Evolutionary conservation across 2,888 invertebrate species (phyloP).

Genomic region (Dione juno): DNA sequence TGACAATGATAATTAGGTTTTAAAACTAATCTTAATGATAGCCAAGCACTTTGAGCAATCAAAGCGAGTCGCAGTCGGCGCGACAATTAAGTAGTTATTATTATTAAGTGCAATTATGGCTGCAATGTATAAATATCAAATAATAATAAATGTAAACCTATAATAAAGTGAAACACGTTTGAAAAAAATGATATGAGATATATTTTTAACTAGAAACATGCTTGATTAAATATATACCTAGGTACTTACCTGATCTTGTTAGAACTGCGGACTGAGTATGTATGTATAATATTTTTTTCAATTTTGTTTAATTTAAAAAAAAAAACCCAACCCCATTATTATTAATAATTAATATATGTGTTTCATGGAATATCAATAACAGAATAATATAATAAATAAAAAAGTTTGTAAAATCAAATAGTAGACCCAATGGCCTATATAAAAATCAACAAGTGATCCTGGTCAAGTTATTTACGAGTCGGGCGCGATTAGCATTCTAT

Average conservation of each 20-base stretch:
- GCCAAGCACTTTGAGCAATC: constrained; percentile 44
- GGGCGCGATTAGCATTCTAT: constrained; percentile 65
- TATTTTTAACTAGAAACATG: constrained; percentile 8
- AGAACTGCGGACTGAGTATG: background rate
- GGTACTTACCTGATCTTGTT: background rate
- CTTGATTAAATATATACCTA: background rate
- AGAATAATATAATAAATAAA: constrained; percentile 1
- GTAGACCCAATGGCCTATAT: constrained; percentile 68
- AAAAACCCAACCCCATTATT: no score
- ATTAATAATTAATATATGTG: no score
- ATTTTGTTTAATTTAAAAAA: no score
- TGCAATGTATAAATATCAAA: constrained; percentile 32
- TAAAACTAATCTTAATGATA: constrained; percentile 39
- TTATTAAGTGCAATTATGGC: constrained; percentile 46
- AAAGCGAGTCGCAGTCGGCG: constrained; percentile 45
- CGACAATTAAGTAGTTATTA: constrained; percentile 48
- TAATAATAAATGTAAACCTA: constrained; percentile 25
- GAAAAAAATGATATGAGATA: background rate
- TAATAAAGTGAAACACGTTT: constrained; percentile 7
- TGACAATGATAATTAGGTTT: constrained; percentile 25
- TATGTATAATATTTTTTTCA: no score
- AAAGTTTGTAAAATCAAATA: constrained; percentile 37
- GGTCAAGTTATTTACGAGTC: constrained; percentile 68
- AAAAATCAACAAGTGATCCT: constrained; percentile 64
- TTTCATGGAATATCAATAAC: no score